Evolutionary conservation across 1,140 invertebrate genomes (phyloP), one percentile per base, ranked within the genome.

Genomic region (Neomicropteryx cornuta): DNA sequence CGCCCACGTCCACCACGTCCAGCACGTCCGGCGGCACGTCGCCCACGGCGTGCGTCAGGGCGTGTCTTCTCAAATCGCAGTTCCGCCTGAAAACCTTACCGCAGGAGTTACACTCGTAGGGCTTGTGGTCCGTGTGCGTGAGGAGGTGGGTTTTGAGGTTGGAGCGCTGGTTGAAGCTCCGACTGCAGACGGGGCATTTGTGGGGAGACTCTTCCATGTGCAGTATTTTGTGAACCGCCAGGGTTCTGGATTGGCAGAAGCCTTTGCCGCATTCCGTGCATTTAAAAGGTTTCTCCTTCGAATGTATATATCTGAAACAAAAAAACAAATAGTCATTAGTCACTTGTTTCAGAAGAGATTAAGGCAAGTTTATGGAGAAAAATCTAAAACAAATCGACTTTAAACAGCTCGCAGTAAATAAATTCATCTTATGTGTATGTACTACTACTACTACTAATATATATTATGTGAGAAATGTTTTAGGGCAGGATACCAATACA

Each of bases 231-330:
- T 97, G 92, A 3, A 94, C 89, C 5, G 90, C 89, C 43, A 97
- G 65, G 1, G 92, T 96, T 23, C 92, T 71, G 13, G 87, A 89
- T 55, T 97, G 93, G 57, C 92, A 96, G 69, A 97, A 97, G 10
- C 91, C 92, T 66, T 96, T 96, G 33, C 90, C 89, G 55, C 93
- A 97, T 62, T 94, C 87, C 13, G 77, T 80, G 60, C 93, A 97
- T 66, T 92, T 95, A 72, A 94, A 97, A 1, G 93, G 92, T 56
- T 96, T 97, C 62, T 96, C 91, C 64, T 95, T 96, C 19, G 87
- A 90, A 65, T 97, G 93, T 45, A 95, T 97, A 58, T 93, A 96
- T 70, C 91, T 96, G 73, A 18, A 77, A 75, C 45, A 58, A 59
- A 56, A 38, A 57, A 56, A 56, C 42, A 39, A 18, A 43, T 18